Evolutionary conservation across 2,888 invertebrate species (phyloP).

Genomic region (Drosophila fulvimacula): DNA sequence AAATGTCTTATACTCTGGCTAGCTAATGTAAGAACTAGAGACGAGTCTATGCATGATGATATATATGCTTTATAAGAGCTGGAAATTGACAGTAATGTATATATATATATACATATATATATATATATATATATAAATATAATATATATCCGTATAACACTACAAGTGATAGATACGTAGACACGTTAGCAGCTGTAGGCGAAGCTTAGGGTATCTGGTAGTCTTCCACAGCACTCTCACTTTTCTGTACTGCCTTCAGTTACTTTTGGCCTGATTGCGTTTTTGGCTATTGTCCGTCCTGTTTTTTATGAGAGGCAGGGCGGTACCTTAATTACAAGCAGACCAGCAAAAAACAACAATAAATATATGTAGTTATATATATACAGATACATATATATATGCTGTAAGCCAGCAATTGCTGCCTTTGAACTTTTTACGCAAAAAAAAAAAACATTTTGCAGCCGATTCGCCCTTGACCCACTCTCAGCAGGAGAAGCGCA

Average conservation of each 20-base stretch:
- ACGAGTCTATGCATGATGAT: too few relatives aligned
- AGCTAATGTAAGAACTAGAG: background rate
- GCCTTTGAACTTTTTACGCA: constrained; percentile 53
- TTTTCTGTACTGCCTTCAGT: background rate
- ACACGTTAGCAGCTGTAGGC: too few relatives aligned
- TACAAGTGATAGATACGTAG: too few relatives aligned
- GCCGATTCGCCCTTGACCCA: constrained; percentile 71
- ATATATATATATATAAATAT: too few relatives aligned
- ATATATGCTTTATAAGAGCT: too few relatives aligned
- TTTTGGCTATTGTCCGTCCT: constrained; percentile 6
- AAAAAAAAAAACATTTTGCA: constrained; percentile 41
- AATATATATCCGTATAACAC: too few relatives aligned
- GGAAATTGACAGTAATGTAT: too few relatives aligned
- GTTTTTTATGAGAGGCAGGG: constrained; percentile 3
- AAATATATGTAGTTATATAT: background rate
- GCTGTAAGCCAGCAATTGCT: constrained; percentile 3
- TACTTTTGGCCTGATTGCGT: background rate
- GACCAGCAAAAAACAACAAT: background rate
- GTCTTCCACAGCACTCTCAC: background rate
- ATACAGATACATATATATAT: background rate
- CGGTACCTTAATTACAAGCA: constrained; percentile 1
- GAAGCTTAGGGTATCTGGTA: background rate
- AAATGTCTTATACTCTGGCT: too few relatives aligned
- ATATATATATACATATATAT: too few relatives aligned
- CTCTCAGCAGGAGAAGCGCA: constrained; percentile 45